phyloP scores from a whole-genome alignment of 1,140 invertebrate genomes.

The Formica exsecta region DNA sequence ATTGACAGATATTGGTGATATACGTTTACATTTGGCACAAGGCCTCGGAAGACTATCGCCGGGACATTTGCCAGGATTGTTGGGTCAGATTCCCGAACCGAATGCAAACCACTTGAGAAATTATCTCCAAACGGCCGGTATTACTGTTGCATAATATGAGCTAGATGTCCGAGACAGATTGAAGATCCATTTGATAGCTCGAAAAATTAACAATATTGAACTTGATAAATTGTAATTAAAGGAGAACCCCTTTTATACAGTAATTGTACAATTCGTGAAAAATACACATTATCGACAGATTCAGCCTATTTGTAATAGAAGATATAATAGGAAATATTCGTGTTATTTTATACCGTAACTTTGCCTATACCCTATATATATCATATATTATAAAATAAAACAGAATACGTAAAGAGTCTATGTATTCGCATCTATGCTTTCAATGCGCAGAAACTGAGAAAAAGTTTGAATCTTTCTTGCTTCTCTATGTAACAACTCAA shows the following conservation, averaged over 20 bases:
- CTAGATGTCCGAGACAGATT: constrained; percentile 78
- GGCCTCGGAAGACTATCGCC: constrained; percentile 89
- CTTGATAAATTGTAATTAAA: constrained; percentile 78
- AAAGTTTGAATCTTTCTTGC: neutral
- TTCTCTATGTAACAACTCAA: neutral
- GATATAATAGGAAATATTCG: neutral
- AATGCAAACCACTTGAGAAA: constrained; percentile 82
- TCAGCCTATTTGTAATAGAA: constrained; percentile 27
- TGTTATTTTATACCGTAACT: constrained; percentile 22
- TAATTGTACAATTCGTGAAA: constrained; percentile 46
- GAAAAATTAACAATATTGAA: constrained; percentile 81
- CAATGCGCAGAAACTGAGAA: neutral
- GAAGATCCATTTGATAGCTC: constrained; percentile 80
- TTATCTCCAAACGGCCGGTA: constrained; percentile 84
- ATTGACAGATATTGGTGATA: constrained; percentile 87
- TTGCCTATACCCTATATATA: neutral
- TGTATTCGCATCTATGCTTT: constrained; percentile 20
- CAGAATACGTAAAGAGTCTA: neutral
- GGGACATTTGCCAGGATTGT: constrained; percentile 88
- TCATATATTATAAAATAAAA: constrained; percentile 7
- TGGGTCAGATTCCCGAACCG: constrained; percentile 86
- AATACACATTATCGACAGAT: neutral
- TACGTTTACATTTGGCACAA: constrained; percentile 91
- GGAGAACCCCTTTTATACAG: constrained; percentile 43
- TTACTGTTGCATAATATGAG: constrained; percentile 82